These are phyloP conservation scores for Dryobota labecula DNA, from an alignment of 2,888 invertebrate genomes.

Conservation along the genomic window DNA sequence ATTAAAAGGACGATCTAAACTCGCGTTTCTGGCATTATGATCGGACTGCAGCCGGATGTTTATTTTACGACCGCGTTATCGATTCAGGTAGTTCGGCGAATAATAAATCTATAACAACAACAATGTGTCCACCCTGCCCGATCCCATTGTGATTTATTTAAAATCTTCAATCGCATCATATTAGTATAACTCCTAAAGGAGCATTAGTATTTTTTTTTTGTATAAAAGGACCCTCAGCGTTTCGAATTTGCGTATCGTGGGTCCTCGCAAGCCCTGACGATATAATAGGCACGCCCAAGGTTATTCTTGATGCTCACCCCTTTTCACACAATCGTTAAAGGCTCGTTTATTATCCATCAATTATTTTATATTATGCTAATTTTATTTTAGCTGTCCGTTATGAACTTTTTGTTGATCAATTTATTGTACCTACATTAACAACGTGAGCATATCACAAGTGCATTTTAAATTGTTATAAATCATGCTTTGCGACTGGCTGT, in stretches of 20 bases:
- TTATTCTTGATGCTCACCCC: constrained; percentile 76
- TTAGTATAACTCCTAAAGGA: constrained; percentile 71
- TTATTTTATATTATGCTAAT: constrained; percentile 75
- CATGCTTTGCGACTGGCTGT: constrained; percentile 81
- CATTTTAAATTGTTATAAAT: constrained; percentile 50
- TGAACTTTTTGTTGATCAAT: constrained; percentile 61
- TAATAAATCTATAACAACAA: constrained; percentile 87
- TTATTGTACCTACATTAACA: constrained; percentile 62
- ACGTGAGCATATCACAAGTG: constrained; percentile 77
- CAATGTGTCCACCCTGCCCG: constrained; percentile 75
- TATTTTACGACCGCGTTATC: constrained; percentile 84
- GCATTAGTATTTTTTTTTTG: constrained; percentile 71
- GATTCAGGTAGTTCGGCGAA: constrained; percentile 86
- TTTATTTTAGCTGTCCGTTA: constrained; percentile 65
- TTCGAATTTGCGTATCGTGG: constrained; percentile 78
- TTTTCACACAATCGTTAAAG: constrained; percentile 84
- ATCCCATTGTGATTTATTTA: constrained; percentile 78
- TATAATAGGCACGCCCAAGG: constrained; percentile 81
- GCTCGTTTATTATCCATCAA: constrained; percentile 84
- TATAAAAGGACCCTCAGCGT: constrained; percentile 77
- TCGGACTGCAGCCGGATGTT: constrained; percentile 84
- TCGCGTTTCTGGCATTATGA: constrained; percentile 80
- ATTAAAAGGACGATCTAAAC: constrained; percentile 82
- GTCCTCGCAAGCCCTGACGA: constrained; percentile 74
- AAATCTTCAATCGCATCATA: constrained; percentile 79